These are phyloP conservation scores for Grallaria varia DNA, from an alignment of 2,113 vertebrate species.

Conservation along the genomic window DNA sequence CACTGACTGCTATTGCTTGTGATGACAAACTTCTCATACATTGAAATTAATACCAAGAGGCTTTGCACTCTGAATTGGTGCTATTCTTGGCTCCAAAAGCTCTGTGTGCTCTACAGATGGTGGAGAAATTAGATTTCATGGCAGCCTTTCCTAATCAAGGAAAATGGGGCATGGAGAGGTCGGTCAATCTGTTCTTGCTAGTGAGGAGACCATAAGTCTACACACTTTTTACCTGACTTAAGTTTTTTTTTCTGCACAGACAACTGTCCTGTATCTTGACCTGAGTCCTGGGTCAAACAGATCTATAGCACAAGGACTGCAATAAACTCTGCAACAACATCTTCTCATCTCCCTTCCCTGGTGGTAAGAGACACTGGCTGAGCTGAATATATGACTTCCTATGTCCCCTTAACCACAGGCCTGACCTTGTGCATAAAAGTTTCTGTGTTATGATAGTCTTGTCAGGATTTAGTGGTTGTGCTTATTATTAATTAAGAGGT, in stretches of 20 bases:
- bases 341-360: neutral
- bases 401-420: conserved; percentile 22
- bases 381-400: conserved; percentile 39
- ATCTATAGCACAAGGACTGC: neutral
- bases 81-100: neutral
- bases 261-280: neutral
- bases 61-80: neutral
- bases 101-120: neutral
- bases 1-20: neutral
- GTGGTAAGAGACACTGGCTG: neutral
- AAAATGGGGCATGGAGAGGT: neutral
- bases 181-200: neutral
- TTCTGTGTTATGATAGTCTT: neutral
- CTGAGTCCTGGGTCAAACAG: neutral
- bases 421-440: conserved; percentile 47
- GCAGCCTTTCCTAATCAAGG: neutral
- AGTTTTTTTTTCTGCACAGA: neutral
- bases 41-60: neutral
- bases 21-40: neutral
- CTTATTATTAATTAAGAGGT: conserved; percentile 59
- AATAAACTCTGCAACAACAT: neutral
- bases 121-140: neutral
- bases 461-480: conserved; percentile 6
- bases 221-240: neutral
- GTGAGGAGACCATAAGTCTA: neutral